Percentiles rank a stretch among this genome's conserved stretches.
Conservation (phyloP, 1,140 invertebrate genomes). For the Paralvinella palmiformis region DNA sequence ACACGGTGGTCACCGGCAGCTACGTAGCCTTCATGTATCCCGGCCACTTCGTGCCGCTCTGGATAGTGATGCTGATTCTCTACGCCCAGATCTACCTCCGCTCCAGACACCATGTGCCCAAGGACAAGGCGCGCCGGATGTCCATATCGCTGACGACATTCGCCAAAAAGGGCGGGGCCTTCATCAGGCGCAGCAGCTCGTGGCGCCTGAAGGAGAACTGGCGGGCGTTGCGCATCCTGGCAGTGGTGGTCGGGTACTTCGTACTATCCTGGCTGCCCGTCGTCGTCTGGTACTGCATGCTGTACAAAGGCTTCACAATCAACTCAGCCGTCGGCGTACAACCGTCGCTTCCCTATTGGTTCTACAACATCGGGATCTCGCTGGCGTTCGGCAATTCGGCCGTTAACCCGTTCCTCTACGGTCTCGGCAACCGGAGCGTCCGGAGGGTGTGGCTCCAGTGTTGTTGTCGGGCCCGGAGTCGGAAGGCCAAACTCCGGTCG, state of each 20-base stretch:
- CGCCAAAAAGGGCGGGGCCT: not conserved
- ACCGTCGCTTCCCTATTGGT: conserved; percentile 11
- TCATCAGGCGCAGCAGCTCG: not conserved
- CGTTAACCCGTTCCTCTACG: conserved; percentile 14
- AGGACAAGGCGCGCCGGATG: not conserved
- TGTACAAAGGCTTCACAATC: conserved; percentile 7
- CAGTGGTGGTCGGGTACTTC: conserved; percentile 8
- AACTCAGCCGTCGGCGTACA: conserved; percentile 1
- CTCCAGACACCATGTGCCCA: not conserved
- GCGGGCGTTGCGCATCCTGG: conserved; percentile 6
- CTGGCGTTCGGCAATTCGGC: conserved; percentile 11
- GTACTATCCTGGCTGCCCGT: conserved; percentile 8
- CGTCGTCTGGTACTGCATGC: conserved; percentile 7
- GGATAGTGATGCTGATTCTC: conserved; percentile 6
- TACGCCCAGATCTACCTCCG: conserved; percentile 10
- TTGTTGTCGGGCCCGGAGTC: too few relatives aligned
- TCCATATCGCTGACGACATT: not conserved
- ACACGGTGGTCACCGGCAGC: conserved; percentile 7
- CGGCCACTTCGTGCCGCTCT: conserved; percentile 13
- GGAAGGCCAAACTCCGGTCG: too few relatives aligned
- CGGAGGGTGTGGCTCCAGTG: conserved; percentile 4
- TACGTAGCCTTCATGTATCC: conserved; percentile 14
- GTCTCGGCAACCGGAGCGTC: conserved; percentile 9
- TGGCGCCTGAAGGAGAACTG: conserved; percentile 2
- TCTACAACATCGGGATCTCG: conserved; percentile 11